These are phyloP conservation scores for Nesometra sesokonis DNA, from an alignment of 35 echinoderm and acorn worm genomes.

Conservation along the genomic window DNA sequence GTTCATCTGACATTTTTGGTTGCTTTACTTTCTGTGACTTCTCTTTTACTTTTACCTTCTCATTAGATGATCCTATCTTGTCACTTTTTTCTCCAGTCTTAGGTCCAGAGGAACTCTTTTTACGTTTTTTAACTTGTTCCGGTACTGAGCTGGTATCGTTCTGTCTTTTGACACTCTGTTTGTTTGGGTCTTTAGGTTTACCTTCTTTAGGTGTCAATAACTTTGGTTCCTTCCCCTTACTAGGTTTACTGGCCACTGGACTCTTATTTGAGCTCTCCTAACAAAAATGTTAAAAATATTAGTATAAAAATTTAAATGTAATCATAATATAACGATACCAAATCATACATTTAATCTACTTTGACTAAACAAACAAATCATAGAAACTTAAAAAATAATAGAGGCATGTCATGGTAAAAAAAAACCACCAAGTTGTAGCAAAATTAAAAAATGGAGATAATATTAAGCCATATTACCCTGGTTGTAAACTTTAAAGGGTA, in stretches of 20 bases:
- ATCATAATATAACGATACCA: no score
- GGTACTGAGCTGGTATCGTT: neutral
- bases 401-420: no score
- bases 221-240: constrained; percentile 21
- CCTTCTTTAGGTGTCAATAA: constrained; percentile 3
- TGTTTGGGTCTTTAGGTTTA: constrained; percentile 28
- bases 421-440: no score
- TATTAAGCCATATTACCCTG: no score
- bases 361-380: no score
- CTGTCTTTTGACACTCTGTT: constrained; percentile 1
- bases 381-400: no score
- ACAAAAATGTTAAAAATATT: neutral
- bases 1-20: constrained; percentile 20
- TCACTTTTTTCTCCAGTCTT: constrained; percentile 20
- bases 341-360: no score
- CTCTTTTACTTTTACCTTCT: constrained; percentile 45
- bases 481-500: no score
- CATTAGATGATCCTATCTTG: constrained; percentile 7
- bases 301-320: neutral
- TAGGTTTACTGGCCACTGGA: constrained; percentile 24
- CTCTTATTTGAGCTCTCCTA: neutral
- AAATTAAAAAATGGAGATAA: no score
- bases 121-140: constrained; percentile 55
- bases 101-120: constrained; percentile 41
- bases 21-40: constrained; percentile 8